These are phyloP conservation scores for Ictidomys tridecemlineatus DNA, from an alignment of 2,113 vertebrate species.

Conservation along the genomic window DNA sequence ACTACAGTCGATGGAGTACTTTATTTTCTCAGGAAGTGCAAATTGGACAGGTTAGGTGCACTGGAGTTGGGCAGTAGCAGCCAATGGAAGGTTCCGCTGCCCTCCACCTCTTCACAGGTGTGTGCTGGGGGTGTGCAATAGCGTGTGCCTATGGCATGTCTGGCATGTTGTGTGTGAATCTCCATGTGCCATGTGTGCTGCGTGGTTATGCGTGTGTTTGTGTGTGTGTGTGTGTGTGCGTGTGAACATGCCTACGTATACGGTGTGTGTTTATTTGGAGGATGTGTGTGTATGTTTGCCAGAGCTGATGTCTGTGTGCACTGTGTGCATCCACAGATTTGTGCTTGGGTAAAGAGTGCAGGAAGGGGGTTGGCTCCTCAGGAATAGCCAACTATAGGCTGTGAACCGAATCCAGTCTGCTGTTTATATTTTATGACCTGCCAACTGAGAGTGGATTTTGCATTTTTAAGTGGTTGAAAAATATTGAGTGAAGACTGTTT, in stretches of 20 bases:
- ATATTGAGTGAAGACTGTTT: neutral
- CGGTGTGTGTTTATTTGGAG: neutral
- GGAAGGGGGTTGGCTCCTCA: neutral
- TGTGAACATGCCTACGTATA: neutral
- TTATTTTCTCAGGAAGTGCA: neutral
- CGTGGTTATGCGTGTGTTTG: too few species aligned
- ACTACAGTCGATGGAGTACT: neutral
- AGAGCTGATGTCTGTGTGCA: neutral
- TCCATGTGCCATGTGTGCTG: too few species aligned
- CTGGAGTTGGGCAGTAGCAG: fast-evolving
- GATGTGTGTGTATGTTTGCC: neutral
- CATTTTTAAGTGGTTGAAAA: neutral
- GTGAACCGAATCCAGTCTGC: neutral
- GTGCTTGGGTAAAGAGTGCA: neutral
- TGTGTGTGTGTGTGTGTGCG: neutral
- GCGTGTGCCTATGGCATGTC: neutral
- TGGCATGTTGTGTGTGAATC: too few species aligned
- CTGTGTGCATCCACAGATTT: too few species aligned
- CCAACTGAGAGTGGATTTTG: neutral
- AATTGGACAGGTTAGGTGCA: too few species aligned
- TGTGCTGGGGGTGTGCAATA: neutral
- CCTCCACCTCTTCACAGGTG: neutral
- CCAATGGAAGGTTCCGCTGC: fast-evolving
- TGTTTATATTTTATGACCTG: neutral
- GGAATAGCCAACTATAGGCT: neutral